Evolutionary conservation across 2,888 invertebrate species (phyloP), one percentile per base, ranked within the genome.

Genomic region (Magallana nippona): DNA sequence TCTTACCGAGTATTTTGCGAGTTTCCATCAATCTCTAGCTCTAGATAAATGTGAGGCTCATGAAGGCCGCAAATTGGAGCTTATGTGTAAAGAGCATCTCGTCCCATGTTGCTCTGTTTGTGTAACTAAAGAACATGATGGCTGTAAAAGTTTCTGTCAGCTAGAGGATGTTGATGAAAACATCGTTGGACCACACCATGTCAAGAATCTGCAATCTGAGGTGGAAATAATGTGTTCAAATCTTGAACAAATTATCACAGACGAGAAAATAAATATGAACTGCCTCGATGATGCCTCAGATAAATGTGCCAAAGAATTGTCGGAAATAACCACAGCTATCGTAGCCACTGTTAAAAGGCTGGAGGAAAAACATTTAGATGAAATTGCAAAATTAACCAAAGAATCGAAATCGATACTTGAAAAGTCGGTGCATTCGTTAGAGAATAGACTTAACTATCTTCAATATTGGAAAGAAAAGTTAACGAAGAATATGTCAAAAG

Each of bases 341-440:
- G 32, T 71, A 13, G 22, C 32, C 2, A 32, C 27, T 71, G 71
- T 71, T 71, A 71, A 71, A 27, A 22, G 13, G 10, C 13, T 27
- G 3, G 32, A 71, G 17, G 71, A 32, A 71, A 71, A 11, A 5
- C 71, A 71, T 22, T 71, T 71, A 27, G 13, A 11, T 27, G 71
- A 71, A 71, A 13, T 71, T 2, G 32, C 71, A 27, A 71, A 71
- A 27, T 22, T 32, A 13, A 10, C 22, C 15, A 71, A 71, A 32
- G 71, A 71, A 71, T 71, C 71, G 0, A 71, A 71, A 71, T 71
- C 27, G 2, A 71, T 32, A 22, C 71, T 71, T 71, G 22, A 27
- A 32, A 71, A 71, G 32, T 71, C 71, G 1, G 3, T 71, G 0
- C 15, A 71, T 0, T 71, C 13, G 2, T 15, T 5, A 32, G 71